Conservation (phyloP, 2,797 vertebrate species). For the Leuciscus waleckii region DNA sequence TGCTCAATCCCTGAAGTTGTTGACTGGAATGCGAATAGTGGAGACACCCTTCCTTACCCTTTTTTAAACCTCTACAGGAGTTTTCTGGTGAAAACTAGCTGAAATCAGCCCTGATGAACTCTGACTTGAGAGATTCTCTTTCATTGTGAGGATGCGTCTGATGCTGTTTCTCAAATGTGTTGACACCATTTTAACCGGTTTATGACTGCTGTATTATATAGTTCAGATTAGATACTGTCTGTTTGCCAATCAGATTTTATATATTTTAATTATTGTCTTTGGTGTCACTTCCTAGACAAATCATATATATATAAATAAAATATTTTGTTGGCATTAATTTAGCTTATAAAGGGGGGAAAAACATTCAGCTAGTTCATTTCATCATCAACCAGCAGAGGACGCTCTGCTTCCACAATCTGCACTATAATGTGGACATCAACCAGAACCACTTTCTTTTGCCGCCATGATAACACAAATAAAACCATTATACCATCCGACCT, state of each 20-base stretch:
- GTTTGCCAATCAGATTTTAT: not conserved
- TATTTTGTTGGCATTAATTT: too few relatives aligned
- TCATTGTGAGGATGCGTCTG: not conserved
- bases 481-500: not conserved
- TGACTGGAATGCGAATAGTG: not conserved
- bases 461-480: slow-evolving; percentile 5
- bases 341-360: not conserved
- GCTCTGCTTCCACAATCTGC: slow-evolving; percentile 2
- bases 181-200: not conserved
- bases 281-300: not conserved
- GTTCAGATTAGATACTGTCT: not conserved
- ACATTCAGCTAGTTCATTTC: not conserved
- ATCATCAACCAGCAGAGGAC: slow-evolving; percentile 8
- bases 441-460: slow-evolving; percentile 6
- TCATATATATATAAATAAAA: not conserved
- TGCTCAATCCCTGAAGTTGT: not conserved
- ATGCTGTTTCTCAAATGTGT: not conserved
- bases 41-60: not conserved
- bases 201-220: not conserved
- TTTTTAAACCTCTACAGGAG: not conserved
- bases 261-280: not conserved
- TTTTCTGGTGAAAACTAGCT: not conserved
- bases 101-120: not conserved
- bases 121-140: not conserved
- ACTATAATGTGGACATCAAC: not conserved